These are phyloP conservation scores for Hirudinaria manillensis DNA, from an alignment of 2,888 invertebrate species.

Conservation along the genomic window DNA sequence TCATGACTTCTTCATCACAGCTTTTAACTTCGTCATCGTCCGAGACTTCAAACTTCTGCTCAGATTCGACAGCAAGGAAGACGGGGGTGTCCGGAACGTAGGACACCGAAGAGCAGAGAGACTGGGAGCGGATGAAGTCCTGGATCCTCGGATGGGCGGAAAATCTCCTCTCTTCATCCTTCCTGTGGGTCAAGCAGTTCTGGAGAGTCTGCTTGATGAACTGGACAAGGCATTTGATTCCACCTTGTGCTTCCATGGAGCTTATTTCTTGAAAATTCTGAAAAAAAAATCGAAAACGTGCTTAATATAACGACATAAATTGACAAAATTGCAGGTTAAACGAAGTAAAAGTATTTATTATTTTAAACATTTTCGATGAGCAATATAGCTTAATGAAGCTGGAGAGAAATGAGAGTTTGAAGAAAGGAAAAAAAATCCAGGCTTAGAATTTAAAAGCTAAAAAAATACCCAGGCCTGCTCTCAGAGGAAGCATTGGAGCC, in stretches of 20 bases:
- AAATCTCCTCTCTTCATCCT: background rate
- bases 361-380: background rate
- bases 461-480: too few species aligned
- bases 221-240: background rate
- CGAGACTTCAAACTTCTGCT: background rate
- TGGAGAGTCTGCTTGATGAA: background rate
- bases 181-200: background rate
- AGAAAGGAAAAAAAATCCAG: too few species aligned
- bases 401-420: too few species aligned
- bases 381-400: too few species aligned
- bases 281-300: background rate
- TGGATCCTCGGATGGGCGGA: background rate
- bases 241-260: background rate
- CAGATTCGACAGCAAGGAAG: background rate
- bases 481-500: too few species aligned
- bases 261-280: background rate
- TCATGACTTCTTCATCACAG: slow-evolving; percentile 38
- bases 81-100: background rate
- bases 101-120: background rate
- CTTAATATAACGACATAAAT: too few species aligned
- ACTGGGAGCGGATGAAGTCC: background rate
- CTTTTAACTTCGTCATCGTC: background rate
- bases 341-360: too few species aligned
- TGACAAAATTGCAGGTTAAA: too few species aligned
- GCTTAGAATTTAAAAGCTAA: too few species aligned